Percentiles rank a stretch among this genome's conserved stretches.
Evolutionary conservation across 2,797 vertebrate genomes (phyloP).

Genomic region (Zenarchopterus dispar): DNA sequence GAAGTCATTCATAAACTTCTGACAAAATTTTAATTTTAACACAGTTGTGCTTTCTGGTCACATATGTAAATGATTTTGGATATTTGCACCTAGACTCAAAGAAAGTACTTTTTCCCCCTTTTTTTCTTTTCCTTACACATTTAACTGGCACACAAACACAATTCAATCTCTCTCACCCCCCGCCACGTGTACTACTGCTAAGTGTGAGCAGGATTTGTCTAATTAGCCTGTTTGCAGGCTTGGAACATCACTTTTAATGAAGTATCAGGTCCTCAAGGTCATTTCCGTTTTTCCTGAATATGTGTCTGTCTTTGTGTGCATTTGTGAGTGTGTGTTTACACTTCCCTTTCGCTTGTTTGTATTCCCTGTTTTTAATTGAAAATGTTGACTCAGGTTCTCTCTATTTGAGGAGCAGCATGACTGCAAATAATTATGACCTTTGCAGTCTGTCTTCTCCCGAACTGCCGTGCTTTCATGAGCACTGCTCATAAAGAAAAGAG

Average conservation of each 20-base stretch:
- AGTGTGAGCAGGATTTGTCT: conserved; percentile 76
- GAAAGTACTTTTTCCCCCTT: no score
- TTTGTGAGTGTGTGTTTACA: conserved; percentile 51
- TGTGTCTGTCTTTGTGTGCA: conserved; percentile 47
- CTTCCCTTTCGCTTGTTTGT: conserved; percentile 72
- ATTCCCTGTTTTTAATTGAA: conserved; percentile 77
- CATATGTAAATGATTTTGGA: no score
- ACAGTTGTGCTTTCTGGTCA: no score
- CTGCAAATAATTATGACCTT: conserved; percentile 79
- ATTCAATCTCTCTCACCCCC: conserved; percentile 61
- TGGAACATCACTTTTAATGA: conserved; percentile 83
- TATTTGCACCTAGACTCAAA: no score
- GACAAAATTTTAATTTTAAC: no score
- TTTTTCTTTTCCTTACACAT: conserved; percentile 20
- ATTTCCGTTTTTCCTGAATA: conserved; percentile 71
- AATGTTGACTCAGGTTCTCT: conserved; percentile 80
- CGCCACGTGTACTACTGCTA: conserved; percentile 62
- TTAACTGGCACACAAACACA: conserved; percentile 60
- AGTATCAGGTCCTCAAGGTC: conserved; percentile 80
- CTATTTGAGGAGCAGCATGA: conserved; percentile 79
- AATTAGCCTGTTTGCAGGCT: conserved; percentile 79
- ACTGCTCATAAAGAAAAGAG: conserved; percentile 20
- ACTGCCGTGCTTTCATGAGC: conserved; percentile 51
- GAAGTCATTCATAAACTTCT: no score
- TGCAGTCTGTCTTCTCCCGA: conserved; percentile 65